Conservation (phyloP, 2,888 invertebrate species). For the Thereva unica region DNA sequence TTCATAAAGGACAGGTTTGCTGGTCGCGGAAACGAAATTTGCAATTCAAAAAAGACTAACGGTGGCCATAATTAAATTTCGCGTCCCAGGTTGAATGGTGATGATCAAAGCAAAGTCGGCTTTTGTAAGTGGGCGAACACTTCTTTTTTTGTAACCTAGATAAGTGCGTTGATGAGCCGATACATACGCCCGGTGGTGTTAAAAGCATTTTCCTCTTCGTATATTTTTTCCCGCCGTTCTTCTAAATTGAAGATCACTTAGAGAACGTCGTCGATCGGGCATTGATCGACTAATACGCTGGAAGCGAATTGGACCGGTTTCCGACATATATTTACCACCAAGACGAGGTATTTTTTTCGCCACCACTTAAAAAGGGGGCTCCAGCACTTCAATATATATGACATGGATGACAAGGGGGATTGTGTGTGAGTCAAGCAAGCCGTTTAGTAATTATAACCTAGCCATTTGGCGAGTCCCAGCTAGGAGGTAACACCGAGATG, state of each 20-base stretch:
- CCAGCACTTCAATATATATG: too few species aligned
- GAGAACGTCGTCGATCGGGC: background rate
- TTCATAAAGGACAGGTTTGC: background rate
- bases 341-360: background rate
- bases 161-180: constrained; percentile 11
- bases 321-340: constrained; percentile 15
- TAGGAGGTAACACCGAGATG: background rate
- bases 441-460: constrained; percentile 1
- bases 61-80: constrained; percentile 15
- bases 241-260: background rate
- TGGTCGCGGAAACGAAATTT: constrained; percentile 17
- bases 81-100: background rate
- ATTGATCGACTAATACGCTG: constrained; percentile 5
- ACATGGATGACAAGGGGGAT: background rate
- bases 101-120: constrained; percentile 2
- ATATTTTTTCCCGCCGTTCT: background rate
- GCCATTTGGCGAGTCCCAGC: constrained; percentile 8
- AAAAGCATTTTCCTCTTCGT: constrained; percentile 13
- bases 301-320: constrained; percentile 5
- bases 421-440: constrained; percentile 6
- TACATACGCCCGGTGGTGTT: constrained; percentile 3
- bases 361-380: too few species aligned
- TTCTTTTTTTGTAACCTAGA: too few species aligned
- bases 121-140: constrained; percentile 1
- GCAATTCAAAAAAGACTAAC: constrained; percentile 29